Evolutionary conservation across 2,113 vertebrate species (phyloP).

Genomic region (Gymnogyps californianus): DNA sequence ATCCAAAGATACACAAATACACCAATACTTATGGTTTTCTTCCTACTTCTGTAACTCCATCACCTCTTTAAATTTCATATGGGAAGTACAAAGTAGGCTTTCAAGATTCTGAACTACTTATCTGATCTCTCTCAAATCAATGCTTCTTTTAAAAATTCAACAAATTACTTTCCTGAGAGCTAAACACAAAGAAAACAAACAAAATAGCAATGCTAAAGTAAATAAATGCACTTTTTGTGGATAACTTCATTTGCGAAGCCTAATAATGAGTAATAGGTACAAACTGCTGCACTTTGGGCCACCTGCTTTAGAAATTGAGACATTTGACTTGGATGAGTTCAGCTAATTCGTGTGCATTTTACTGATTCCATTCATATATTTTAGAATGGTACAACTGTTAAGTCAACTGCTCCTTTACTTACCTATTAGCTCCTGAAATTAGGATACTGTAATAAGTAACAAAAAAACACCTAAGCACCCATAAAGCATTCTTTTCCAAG

Average conservation of each 20-base stretch:
- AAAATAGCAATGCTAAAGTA: not conserved
- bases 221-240: not conserved
- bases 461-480: not conserved
- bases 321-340: not conserved
- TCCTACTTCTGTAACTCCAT: not conserved
- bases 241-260: not conserved
- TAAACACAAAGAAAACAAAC: not conserved
- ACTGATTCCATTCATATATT: not conserved
- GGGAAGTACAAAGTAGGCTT: not conserved
- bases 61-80: not conserved
- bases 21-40: not conserved
- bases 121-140: not conserved
- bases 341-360: not conserved
- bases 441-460: not conserved
- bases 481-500: not conserved
- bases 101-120: not conserved
- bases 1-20: not conserved
- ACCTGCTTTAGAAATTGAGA: not conserved
- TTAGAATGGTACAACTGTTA: not conserved
- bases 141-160: not conserved
- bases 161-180: not conserved
- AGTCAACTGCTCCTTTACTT: not conserved
- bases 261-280: not conserved
- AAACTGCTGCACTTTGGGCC: not conserved
- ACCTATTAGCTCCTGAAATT: not conserved